Evolutionary conservation across 2,797 vertebrate genomes (phyloP).

Genomic region (Iguana delicatissima): DNA sequence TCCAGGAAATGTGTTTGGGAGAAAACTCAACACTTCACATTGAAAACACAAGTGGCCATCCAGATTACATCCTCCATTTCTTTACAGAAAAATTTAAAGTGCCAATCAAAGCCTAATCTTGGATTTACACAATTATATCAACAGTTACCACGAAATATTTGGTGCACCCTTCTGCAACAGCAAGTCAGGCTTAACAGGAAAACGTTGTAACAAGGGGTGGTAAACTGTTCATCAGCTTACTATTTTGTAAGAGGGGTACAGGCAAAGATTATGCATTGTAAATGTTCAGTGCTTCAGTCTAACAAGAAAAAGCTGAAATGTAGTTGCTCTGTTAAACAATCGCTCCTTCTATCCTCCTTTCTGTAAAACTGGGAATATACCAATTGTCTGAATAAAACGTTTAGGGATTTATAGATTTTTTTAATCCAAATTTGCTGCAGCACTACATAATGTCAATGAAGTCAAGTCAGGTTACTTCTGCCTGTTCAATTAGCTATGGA

Average conservation of each 20-base stretch:
- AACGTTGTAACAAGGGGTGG: constrained; percentile 70
- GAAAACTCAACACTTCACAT: constrained; percentile 81
- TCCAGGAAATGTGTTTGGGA: constrained; percentile 79
- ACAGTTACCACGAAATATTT: constrained; percentile 75
- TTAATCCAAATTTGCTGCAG: constrained; percentile 70
- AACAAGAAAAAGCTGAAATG: constrained; percentile 77
- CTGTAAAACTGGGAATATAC: constrained; percentile 70
- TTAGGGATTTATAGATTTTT: constrained; percentile 71
- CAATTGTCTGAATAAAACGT: constrained; percentile 67
- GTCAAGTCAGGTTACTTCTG: constrained; percentile 76
- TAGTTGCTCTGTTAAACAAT: constrained; percentile 75
- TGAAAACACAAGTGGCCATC: constrained; percentile 79
- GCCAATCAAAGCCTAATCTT: constrained; percentile 77
- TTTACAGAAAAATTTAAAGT: constrained; percentile 75
- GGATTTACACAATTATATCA: constrained; percentile 71
- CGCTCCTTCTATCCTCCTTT: constrained; percentile 75
- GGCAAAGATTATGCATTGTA: constrained; percentile 67
- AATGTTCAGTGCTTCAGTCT: constrained; percentile 73
- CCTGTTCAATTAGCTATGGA: constrained; percentile 80
- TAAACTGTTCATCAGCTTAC: constrained; percentile 70
- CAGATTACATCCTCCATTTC: constrained; percentile 71
- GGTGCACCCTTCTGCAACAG: constrained; percentile 76
- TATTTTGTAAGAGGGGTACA: constrained; percentile 70
- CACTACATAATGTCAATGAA: constrained; percentile 68
- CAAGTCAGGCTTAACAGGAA: constrained; percentile 63